Evolutionary conservation across 1,140 invertebrate genomes (phyloP), one percentile per base, ranked within the genome.

Genomic region (Euwallacea similis): DNA sequence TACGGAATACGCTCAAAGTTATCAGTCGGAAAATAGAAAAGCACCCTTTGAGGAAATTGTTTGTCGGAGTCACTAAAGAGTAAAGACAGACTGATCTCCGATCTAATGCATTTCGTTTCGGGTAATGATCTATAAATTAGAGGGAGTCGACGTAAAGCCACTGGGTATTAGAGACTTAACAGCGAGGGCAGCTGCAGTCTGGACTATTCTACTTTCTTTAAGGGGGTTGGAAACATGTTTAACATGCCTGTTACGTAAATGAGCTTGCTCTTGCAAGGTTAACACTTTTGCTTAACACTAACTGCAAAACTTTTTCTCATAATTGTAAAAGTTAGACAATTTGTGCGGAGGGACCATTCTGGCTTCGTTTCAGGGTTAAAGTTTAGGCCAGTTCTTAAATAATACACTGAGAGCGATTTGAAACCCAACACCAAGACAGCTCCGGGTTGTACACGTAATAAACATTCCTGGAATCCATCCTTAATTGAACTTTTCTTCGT

Each of bases 1-100:
- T 56, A 46, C 46, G 53, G 42, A 60, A 73, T 69, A 63, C 71
- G 71, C 41, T 69, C 50, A 65, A 73, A 73, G 56, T 73, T 73
- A 73, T 73, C 71, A 73, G 41, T 73, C 66, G 66, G 66, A 73
- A 73, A 73, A 73, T 73, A 73, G 71, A 73, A 73, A 69, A 73
- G 54, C 44, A 64, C 66, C 66, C 66, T 61, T 63, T 42, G 11
- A 15, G 71, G 61, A 60, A 64, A 61, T 62, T 56, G 21, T 50
- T 47, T 42, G 47, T 11, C 60, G 56, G 67, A 66, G 71, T 69
- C 66, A 55, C 60, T 46, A 44, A 73, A 64, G 66, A 73, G 50
- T n/a, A 15, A 15, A 15, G 50, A 11, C 50, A 15, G 50, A 50
- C 11, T 53, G 15, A 53, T 53, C 50, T n/a, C 11, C 15, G 11